Base-by-base conservation (phyloP, 1,140 invertebrate species). In the Leptoteleia sp. region DNA sequence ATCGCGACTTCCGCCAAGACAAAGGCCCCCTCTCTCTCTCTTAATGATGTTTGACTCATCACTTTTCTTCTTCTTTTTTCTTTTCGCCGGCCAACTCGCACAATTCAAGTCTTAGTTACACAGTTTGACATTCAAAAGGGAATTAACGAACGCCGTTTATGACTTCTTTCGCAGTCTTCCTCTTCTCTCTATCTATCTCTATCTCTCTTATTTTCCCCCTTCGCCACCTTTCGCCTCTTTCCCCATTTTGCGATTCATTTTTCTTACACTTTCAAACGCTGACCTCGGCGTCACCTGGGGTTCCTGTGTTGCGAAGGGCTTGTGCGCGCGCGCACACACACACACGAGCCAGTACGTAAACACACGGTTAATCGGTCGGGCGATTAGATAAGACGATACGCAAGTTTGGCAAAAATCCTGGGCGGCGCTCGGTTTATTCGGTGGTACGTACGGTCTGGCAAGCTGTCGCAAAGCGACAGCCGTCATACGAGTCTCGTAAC, bases 401-500 rank as follows among this genome's bases (percentile, higher is more conserved):
- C 42, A 37, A 61, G 59, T 73, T 55, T 64, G 8, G 70, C 48
- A 73, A 73, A 65, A 73, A 50, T 73, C 6, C 27, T 17, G 8
- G 35, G 12, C 47, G 22, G 11, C 25, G 25, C 33, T n/a, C 59
- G 13, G 38, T 50, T 50, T 65, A 31, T 48, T 15, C 8, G 12
- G 16, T n/a, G 40, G 15, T 9, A 13, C 22, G 9, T 27, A 43
- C 12, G 48, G 45, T 64, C 37, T 59, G 55, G 68, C 70, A 79
- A 79, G 76, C 65, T 71, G 65, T 71, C 65, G 65, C 75, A 45
- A 57, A 27, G 76, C 76, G 76, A 75, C 76, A 79, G 76, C 76
- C 76, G 76, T 79, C 76, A 75, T 71, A 79, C 76, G 76, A 73
- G 65, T 73, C 62, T 57, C 62, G 62, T 79, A 64, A 79, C 59